phyloP scores from a whole-genome alignment of 2,113 vertebrate species.

The Prochilodus magdalenae region DNA sequence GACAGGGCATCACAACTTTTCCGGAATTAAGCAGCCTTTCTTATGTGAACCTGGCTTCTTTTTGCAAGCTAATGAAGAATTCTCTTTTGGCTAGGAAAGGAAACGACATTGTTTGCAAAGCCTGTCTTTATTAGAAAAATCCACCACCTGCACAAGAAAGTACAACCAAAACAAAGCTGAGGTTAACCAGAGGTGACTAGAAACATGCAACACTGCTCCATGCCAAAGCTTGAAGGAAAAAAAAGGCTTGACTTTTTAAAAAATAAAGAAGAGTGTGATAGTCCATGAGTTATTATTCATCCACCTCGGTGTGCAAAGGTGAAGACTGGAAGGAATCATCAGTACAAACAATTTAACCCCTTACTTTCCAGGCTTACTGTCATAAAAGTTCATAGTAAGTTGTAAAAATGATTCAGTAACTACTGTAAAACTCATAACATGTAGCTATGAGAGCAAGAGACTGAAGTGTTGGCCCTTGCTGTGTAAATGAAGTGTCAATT shows the following conservation, averaged over 20 bases:
- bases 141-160: slow-evolving; percentile 44
- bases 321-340: neutral
- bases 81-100: slow-evolving; percentile 39
- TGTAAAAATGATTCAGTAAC: no score
- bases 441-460: neutral
- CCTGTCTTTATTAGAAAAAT: slow-evolving; percentile 47
- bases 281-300: slow-evolving; percentile 8
- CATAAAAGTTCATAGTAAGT: no score
- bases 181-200: slow-evolving; percentile 48
- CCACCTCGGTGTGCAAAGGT: slow-evolving; percentile 21
- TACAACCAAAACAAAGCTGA: slow-evolving; percentile 46
- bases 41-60: slow-evolving; percentile 29
- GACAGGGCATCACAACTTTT: slow-evolving; percentile 38
- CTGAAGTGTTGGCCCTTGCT: neutral
- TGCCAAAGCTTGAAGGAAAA: slow-evolving; percentile 39
- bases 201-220: slow-evolving; percentile 41
- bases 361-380: neutral
- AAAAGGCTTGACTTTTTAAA: neutral
- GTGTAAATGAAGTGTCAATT: no score
- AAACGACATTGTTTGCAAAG: slow-evolving; percentile 54
- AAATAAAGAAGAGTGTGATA: neutral
- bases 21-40: slow-evolving; percentile 2
- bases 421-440: neutral
- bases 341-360: neutral
- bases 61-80: slow-evolving; percentile 52